Base-by-base conservation (phyloP, 2,888 invertebrate genomes). In the Nomada goodeniana region DNA sequence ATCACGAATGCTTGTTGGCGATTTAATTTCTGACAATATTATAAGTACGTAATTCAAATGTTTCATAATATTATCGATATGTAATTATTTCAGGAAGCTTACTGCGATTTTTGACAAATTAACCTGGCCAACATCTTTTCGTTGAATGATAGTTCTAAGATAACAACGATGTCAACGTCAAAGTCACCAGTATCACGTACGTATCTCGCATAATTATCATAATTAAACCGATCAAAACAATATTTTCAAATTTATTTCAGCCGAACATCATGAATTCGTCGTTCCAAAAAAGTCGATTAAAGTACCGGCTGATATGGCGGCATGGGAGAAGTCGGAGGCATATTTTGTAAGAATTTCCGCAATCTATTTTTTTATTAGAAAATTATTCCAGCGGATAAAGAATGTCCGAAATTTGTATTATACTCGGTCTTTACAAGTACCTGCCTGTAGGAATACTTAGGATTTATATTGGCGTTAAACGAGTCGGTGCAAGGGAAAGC, bases 391-490 rank as follows among this genome's bases (percentile, higher is more conserved):
- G 5, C 42, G 10, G 10, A 15, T 18, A 5, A 10, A 36, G n/a
- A 2, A 26, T 23, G n/a, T 55, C 47, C 4, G 0, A 36, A 10
- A 23, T 36, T 13, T 63, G 29, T 20, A 13, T 20, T n/a, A 3
- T 47, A 26, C 15, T 1, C 52, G 53, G 42, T 59, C 11, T 7
- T 11, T 20, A 20, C 18, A 36, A 15, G 69, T 55, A 50, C 73
- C 0, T 5, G 71, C 76, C 70, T 71, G 3, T 92, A 96, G 95
- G 98, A 98, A 94, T 96, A 98, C 88, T 94, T 98, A 69, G 98
- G 98, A 0, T 98, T 98, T 92, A 96, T 99, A 88, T 96, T 97
- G 86, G 97, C 97, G 2, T 95, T 99, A 87, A 98, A 98, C 94
- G 96, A 97, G 90, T 96, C 98, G 11, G 96, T 98, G 15, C 97